phyloP scores from a whole-genome alignment of 2,113 vertebrate genomes.

The Corythoichthys haematopterus region DNA sequence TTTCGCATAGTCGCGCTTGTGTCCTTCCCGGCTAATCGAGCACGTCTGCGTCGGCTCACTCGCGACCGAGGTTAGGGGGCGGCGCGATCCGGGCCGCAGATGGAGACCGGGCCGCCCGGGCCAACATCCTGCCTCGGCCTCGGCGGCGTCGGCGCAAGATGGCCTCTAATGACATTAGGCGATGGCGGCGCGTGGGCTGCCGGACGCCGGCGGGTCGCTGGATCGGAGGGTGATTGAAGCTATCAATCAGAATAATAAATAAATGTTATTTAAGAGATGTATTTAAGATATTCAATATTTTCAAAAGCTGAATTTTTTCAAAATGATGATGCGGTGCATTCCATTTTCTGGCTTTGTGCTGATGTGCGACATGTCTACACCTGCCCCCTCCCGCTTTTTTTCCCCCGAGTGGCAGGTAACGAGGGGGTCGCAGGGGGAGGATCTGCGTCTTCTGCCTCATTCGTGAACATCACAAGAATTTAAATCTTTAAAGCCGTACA shows the following conservation, averaged over 20 bases:
- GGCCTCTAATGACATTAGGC: slow-evolving; percentile 68
- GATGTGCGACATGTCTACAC: background rate
- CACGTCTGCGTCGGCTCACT: slow-evolving; percentile 36
- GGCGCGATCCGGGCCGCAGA: slow-evolving; percentile 26
- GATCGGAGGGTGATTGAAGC: slow-evolving; percentile 54
- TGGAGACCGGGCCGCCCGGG: slow-evolving; percentile 67
- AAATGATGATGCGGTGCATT: background rate
- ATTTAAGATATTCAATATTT: too few relatives aligned
- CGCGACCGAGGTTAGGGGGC: slow-evolving; percentile 36
- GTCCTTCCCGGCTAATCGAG: slow-evolving; percentile 70
- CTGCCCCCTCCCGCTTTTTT: slow-evolving; percentile 6
- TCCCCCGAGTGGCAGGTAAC: slow-evolving; percentile 45
- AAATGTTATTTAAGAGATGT: too few relatives aligned
- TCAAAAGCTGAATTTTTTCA: too few relatives aligned
- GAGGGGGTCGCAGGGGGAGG: slow-evolving; percentile 32
- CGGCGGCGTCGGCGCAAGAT: slow-evolving; percentile 60
- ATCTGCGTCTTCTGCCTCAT: slow-evolving; percentile 6
- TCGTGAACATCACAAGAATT: slow-evolving; percentile 60
- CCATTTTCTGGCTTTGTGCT: background rate
- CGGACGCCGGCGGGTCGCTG: slow-evolving; percentile 72
- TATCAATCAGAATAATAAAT: background rate
- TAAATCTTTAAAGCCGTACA: slow-evolving; percentile 62
- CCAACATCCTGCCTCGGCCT: slow-evolving; percentile 71
- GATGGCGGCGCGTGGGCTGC: slow-evolving; percentile 65
- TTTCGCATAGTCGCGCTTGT: slow-evolving; percentile 82